Percentiles rank a stretch among this genome's conserved stretches.
phyloP scores from a whole-genome alignment of 2,113 vertebrate species.

The Paratilapia polleni region DNA sequence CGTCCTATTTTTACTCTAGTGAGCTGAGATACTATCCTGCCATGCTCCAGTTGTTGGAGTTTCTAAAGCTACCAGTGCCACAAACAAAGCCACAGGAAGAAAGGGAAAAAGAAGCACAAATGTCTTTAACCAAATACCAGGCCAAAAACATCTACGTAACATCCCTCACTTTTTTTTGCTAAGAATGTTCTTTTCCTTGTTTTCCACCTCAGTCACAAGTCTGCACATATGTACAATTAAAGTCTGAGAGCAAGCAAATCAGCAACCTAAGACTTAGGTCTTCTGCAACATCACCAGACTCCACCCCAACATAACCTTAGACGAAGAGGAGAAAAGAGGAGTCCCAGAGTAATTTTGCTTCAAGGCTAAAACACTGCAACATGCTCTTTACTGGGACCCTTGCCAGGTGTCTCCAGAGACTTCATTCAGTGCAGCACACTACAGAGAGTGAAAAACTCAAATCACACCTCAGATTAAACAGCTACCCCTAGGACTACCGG shows the following conservation, averaged over 20 bases:
- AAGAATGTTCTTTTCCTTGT: background rate
- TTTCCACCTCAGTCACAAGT: background rate
- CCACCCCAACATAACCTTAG: background rate
- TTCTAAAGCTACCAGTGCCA: too few relatives aligned
- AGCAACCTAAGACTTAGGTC: background rate
- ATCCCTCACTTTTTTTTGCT: too few relatives aligned
- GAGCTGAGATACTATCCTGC: too few relatives aligned
- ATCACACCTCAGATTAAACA: conserved; percentile 39
- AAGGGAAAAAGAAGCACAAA: too few relatives aligned
- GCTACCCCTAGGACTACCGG: background rate
- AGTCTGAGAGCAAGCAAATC: background rate
- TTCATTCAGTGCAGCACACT: background rate
- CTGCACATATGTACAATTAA: background rate
- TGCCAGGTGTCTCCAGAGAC: conserved; percentile 3
- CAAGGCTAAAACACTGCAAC: background rate
- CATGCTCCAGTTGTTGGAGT: too few relatives aligned
- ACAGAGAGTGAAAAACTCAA: background rate
- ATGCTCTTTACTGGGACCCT: background rate
- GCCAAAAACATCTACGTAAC: background rate
- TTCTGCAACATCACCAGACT: background rate
- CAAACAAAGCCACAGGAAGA: too few relatives aligned
- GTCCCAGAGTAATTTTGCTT: background rate
- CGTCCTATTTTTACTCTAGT: too few relatives aligned
- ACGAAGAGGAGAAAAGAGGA: conserved; percentile 3
- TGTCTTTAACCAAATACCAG: background rate